phyloP scores from a whole-genome alignment of 2,113 vertebrate genomes.

The Ammospiza nelsoni region DNA sequence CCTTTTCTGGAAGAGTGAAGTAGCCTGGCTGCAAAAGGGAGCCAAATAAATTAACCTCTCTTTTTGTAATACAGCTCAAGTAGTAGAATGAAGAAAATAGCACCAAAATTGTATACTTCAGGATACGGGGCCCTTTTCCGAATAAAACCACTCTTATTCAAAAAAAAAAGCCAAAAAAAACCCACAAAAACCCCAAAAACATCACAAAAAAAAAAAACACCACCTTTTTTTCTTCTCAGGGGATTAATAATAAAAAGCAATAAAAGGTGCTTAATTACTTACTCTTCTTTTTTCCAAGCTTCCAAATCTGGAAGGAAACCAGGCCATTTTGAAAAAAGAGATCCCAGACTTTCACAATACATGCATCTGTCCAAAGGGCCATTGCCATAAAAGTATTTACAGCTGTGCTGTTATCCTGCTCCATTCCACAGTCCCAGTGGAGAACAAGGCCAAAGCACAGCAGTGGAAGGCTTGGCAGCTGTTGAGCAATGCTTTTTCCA shows the following conservation, averaged over 20 bases:
- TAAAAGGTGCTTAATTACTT: constrained; percentile 47
- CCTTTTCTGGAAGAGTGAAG: not conserved
- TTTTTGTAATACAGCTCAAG: not conserved
- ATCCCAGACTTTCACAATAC: constrained; percentile 5
- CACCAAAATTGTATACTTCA: not conserved
- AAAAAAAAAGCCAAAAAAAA: not conserved
- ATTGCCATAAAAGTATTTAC: not conserved
- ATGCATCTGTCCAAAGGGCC: not conserved
- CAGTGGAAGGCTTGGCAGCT: not conserved
- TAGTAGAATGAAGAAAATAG: not conserved
- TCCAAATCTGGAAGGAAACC: constrained; percentile 31
- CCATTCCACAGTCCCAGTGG: not conserved
- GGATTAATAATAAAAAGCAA: constrained; percentile 30
- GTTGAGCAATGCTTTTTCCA: not conserved
- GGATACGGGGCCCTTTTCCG: not conserved
- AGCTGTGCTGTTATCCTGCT: constrained; percentile 3
- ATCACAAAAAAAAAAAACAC: not conserved
- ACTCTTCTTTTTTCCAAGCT: not conserved
- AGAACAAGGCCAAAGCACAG: not conserved
- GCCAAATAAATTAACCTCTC: not conserved
- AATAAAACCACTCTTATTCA: not conserved
- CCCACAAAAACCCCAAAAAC: not conserved
- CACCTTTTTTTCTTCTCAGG: not conserved
- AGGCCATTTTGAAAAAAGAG: constrained; percentile 6
- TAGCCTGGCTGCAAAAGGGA: not conserved